Evolutionary conservation across 2,797 vertebrate genomes (phyloP).

Genomic region (Siniperca undulata): DNA sequence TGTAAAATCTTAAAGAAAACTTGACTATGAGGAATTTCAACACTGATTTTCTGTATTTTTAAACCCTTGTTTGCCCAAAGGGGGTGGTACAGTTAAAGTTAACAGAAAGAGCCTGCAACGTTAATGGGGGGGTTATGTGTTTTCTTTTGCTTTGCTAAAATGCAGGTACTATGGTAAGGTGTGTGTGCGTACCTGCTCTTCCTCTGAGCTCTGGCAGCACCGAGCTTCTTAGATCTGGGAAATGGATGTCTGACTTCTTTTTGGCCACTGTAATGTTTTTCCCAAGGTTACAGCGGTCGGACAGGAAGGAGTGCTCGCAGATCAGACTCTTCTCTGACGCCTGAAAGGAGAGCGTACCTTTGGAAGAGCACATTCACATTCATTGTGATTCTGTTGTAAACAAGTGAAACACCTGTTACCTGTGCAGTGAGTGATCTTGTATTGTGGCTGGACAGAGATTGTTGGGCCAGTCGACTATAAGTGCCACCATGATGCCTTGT

Average conservation of each 20-base stretch:
- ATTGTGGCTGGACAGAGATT: constrained; percentile 59
- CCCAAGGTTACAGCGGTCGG: constrained; percentile 36
- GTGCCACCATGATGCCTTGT: constrained; percentile 79
- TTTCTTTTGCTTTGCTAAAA: not conserved
- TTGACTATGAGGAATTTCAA: no score
- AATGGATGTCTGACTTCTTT: constrained; percentile 57
- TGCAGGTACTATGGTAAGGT: not conserved
- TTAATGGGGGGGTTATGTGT: not conserved
- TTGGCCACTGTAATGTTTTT: constrained; percentile 12
- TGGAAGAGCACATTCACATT: not conserved
- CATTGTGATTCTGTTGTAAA: not conserved
- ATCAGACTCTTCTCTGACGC: constrained; percentile 51
- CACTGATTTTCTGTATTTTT: not conserved
- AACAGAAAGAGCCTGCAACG: not conserved
- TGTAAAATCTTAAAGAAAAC: no score
- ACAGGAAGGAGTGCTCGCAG: constrained; percentile 52
- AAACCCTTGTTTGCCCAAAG: not conserved
- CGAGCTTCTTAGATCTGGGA: constrained; percentile 71
- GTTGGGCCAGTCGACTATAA: constrained; percentile 76
- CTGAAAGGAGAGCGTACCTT: constrained; percentile 33
- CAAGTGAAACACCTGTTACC: constrained; percentile 70
- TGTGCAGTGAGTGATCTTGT: constrained; percentile 37
- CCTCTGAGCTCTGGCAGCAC: constrained; percentile 62
- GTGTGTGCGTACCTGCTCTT: constrained; percentile 47
- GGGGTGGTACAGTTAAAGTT: not conserved